Percentiles rank a stretch among this genome's conserved stretches.
phyloP scores from a whole-genome alignment of 2,113 vertebrate species.

The Ceyx melanurus region DNA sequence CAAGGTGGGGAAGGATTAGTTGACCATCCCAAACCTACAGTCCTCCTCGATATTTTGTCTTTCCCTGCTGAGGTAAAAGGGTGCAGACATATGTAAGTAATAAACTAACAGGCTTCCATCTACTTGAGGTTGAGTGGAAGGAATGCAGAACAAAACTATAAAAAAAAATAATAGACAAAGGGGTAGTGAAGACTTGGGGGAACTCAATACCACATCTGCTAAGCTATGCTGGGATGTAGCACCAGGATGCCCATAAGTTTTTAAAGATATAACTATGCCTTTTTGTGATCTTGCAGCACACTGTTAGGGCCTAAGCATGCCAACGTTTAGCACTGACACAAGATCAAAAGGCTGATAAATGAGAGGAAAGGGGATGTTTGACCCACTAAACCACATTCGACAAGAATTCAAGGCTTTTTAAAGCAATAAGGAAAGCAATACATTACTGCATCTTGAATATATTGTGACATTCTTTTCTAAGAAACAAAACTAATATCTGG shows the following conservation, averaged over 20 bases:
- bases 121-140: slow-evolving; percentile 89
- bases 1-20: slow-evolving; percentile 98
- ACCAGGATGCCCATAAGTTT: slow-evolving; percentile 65
- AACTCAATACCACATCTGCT: slow-evolving; percentile 83
- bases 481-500: slow-evolving; percentile 12
- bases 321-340: slow-evolving; percentile 82
- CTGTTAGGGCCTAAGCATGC: slow-evolving; percentile 81
- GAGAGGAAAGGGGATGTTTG: slow-evolving; percentile 91
- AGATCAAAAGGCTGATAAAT: slow-evolving; percentile 96
- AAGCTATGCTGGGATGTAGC: slow-evolving; percentile 51
- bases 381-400: slow-evolving; percentile 83
- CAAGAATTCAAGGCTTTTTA: slow-evolving; percentile 89
- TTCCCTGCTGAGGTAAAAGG: slow-evolving; percentile 93
- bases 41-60: slow-evolving; percentile 94
- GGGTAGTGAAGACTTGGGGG: slow-evolving; percentile 74
- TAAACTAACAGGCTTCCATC: slow-evolving; percentile 94
- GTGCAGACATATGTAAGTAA: slow-evolving; percentile 99
- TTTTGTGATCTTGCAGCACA: slow-evolving; percentile 79
- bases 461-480: slow-evolving; percentile 60
- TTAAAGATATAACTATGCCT: slow-evolving; percentile 74
- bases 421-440: slow-evolving; percentile 84
- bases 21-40: slow-evolving; percentile 84
- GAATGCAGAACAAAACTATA: slow-evolving; percentile 99
- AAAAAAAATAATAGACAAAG: slow-evolving; percentile 93
- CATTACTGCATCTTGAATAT: slow-evolving; percentile 67